Evolutionary conservation across 2,797 vertebrate genomes (phyloP), one percentile per base, ranked within the genome.

Genomic region (Eulemur albifrons): DNA sequence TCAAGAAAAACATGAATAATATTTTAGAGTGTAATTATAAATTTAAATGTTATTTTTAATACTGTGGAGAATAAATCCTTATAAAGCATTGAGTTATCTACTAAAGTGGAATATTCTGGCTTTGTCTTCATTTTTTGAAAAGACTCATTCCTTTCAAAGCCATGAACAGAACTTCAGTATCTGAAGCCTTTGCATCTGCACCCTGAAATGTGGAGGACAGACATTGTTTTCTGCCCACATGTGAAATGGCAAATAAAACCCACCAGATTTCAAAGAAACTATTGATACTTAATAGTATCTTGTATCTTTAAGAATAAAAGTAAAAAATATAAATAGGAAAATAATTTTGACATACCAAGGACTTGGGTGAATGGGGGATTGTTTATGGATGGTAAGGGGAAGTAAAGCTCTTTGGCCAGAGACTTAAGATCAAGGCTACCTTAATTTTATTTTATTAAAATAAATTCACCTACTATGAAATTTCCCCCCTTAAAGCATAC

Each of bases 321-420:
- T 27, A 35, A 90, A 3, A 6, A 54, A 65, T 38, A 27, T 54
- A 69, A 90, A n/a, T 23, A n/a, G 32, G 27, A 73, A 70, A 83
- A 93, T 80, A 43, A 92, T 80, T 94, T 73, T 92, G 48, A 86
- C n/a, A 59, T 54, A 25, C n/a, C 43, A 83, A 86, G 81, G 59
- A 69, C 4, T 13, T 76, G 18, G 32, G 38, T 91, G 69, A 15
- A 30, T 38, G 15, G 6, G 11, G 17, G 4, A 14, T 3, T 85
- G 30, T 45, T 21, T 87, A 59, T 48, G 57, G 77, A 75, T 27
- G 59, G 12, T 27, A 54, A 38, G 21, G 4, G n/a, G 15, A 76
- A 75, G 14, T 52, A 77, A 18, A 85, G 8, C 13, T 90, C 54
- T 81, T 89, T 72, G 72, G 23, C 40, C 30, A 89, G 32, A 96